These are phyloP conservation scores for Drosophila nannoptera DNA, from an alignment of 1,140 invertebrate genomes.

Conservation along the genomic window DNA sequence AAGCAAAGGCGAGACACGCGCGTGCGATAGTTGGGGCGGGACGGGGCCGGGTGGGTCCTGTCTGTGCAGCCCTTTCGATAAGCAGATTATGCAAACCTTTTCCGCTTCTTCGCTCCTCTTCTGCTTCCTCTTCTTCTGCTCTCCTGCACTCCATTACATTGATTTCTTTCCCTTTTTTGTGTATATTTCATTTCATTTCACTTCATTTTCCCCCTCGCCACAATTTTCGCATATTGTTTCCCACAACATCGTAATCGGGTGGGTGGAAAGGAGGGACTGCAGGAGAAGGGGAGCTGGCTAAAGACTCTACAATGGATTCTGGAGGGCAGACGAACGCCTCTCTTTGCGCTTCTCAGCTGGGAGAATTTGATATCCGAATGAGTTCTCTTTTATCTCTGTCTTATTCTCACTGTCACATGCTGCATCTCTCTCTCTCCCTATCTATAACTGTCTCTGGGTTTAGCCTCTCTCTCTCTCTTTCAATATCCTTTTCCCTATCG, in stretches of 20 bases:
- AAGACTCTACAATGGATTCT: constrained; percentile 5
- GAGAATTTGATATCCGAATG: too few relatives aligned
- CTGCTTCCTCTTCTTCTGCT: too few relatives aligned
- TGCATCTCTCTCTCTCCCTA: too few relatives aligned
- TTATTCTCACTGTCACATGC: too few relatives aligned
- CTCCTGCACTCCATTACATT: constrained; percentile 10
- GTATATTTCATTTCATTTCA: constrained; percentile 30
- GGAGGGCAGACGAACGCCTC: background rate
- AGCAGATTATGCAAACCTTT: constrained; percentile 64
- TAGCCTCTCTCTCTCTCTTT: too few relatives aligned
- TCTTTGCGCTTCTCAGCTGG: background rate
- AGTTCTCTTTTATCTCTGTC: too few relatives aligned
- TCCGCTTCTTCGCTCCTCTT: background rate
- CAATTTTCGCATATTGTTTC: constrained; percentile 62
- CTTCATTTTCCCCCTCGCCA: constrained; percentile 44
- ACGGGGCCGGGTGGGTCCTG: background rate
- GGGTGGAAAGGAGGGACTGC: too few relatives aligned
- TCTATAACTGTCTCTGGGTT: too few relatives aligned
- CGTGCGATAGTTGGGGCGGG: background rate
- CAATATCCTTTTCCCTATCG: too few relatives aligned
- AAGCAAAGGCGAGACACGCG: constrained; percentile 1
- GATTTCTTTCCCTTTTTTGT: constrained; percentile 6
- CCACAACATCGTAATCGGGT: constrained; percentile 23
- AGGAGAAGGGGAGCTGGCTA: background rate
- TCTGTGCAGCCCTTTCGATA: constrained; percentile 54